Base-by-base conservation (phyloP, 2,797 vertebrate genomes). In the Jordanella pulchra region DNA sequence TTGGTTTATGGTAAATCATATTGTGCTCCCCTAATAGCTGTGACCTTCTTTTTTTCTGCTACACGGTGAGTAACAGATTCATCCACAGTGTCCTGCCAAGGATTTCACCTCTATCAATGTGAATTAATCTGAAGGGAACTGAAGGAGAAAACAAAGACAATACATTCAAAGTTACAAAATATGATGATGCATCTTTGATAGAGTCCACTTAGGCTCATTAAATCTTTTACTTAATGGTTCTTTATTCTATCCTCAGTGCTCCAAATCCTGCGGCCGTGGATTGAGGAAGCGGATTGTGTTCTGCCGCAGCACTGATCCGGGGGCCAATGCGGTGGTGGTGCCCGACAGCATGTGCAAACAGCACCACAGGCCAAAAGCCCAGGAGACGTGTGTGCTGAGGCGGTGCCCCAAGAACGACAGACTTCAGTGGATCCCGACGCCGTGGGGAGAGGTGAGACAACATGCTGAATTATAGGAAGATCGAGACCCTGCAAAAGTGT, bases 191-290 rank as follows among this genome's bases (percentile, higher is more conserved):
- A 28, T 69, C 21, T 25, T n/a, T 42, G 14, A 78, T 61, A 61
- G 42, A 60, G 42, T 74, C 30, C 44, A 44, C 14, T 27, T 45
- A 11, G 55, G 11, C 47, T 74, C 32, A 39, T 76, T 67, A 69
- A 53, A 67, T 23, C 3, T 56, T 69, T 39, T 80, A n/a, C 27
- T 35, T 44, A 65, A n/a, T 68, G 60, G 68, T 17, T 78, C 35
- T 30, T 61, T 35, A 6, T 25, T 79, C 50, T 0, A 1, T 63
- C 61, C 30, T 3, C 84, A 99, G 97, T 99, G 97, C 90, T 99
- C 97, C 69, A 99, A 99, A 92, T 96, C 95, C 2, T 99, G 98
- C 61, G 97, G 98, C 44, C 96, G 97, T 58, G 97, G 98, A 0
- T 68, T 96, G 81, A 95, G 92, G 93, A 97, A 94, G 81, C 94